phyloP scores from a whole-genome alignment of 2,888 invertebrate species.

The Ischnus inquisitorius region DNA sequence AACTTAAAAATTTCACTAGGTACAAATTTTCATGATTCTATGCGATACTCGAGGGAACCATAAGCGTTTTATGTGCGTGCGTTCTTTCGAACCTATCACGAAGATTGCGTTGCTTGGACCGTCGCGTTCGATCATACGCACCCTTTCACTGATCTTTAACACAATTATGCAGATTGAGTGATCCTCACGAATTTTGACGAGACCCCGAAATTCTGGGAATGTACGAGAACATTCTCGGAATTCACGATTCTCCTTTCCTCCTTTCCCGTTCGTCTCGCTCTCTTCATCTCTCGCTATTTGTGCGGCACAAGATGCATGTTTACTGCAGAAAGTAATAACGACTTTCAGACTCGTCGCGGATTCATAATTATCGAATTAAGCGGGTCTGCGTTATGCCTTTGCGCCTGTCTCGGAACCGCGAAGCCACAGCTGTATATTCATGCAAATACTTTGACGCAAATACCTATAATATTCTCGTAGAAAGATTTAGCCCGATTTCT shows the following conservation, averaged over 20 bases:
- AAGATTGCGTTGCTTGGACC: background rate
- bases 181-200: constrained; percentile 24
- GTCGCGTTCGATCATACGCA: background rate
- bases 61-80: background rate
- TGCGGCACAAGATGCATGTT: constrained; percentile 20
- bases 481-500: constrained; percentile 60
- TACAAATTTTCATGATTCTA: no score
- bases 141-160: constrained; percentile 32
- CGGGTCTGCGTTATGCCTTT: constrained; percentile 60
- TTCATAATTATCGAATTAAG: constrained; percentile 68
- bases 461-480: constrained; percentile 76
- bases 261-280: constrained; percentile 22
- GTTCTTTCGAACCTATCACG: background rate
- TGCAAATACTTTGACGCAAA: constrained; percentile 77
- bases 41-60: background rate
- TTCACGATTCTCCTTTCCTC: constrained; percentile 8
- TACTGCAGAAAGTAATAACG: constrained; percentile 64
- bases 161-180: constrained; percentile 57
- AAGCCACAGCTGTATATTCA: constrained; percentile 65
- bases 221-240: constrained; percentile 58
- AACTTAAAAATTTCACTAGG: no score
- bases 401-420: constrained; percentile 36
- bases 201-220: constrained; percentile 15
- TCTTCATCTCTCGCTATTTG: constrained; percentile 29
- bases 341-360: constrained; percentile 55